A percentile compares a stretch with the other conserved stretches of the same genome.
These are phyloP conservation scores for Conopomorpha cramerella DNA, from an alignment of 1,140 invertebrate species.

Conservation along the genomic window DNA sequence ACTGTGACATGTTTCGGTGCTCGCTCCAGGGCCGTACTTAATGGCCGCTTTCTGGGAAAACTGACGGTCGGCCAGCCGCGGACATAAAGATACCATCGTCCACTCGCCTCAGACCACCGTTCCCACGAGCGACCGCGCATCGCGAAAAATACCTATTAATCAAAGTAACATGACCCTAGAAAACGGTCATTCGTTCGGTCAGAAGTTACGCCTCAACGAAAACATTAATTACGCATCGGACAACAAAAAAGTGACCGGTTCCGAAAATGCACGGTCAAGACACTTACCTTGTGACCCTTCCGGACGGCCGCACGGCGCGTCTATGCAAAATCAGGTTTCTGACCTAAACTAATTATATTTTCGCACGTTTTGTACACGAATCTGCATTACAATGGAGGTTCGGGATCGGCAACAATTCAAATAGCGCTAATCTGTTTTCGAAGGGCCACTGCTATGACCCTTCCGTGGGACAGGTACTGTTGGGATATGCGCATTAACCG, in stretches of 20 bases:
- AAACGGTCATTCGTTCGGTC: conserved; percentile 40
- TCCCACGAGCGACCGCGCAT: conserved; percentile 35
- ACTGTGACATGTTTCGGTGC: conserved; percentile 49
- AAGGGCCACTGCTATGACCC: conserved; percentile 6
- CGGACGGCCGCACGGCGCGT: conserved; percentile 8
- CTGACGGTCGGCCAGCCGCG: conserved; percentile 26
- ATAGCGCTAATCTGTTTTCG: conserved; percentile 17
- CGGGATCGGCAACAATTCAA: conserved; percentile 26
- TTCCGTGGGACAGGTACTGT: conserved; percentile 15
- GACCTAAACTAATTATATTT: conserved; percentile 50
- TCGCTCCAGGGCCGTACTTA: conserved; percentile 33
- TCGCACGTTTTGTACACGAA: conserved; percentile 36
- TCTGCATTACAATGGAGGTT: conserved; percentile 43
- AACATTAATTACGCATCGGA: conserved; percentile 48
- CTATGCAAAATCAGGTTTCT: conserved; percentile 13
- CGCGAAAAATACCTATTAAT: conserved; percentile 28
- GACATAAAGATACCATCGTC: conserved; percentile 47
- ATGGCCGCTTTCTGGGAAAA: conserved; percentile 48
- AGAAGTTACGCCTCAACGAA: conserved; percentile 26
- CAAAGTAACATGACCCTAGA: conserved; percentile 8
- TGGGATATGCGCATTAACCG: conserved; percentile 11
- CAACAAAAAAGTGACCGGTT: conserved; percentile 42
- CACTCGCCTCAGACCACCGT: conserved; percentile 19
- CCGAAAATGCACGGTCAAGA: conserved; percentile 20
- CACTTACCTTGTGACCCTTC: conserved; percentile 15